Evolutionary conservation across 37 sponge, comb jelly and placozoan species (phyloP).

Genomic region (Corticium candelabrum): DNA sequence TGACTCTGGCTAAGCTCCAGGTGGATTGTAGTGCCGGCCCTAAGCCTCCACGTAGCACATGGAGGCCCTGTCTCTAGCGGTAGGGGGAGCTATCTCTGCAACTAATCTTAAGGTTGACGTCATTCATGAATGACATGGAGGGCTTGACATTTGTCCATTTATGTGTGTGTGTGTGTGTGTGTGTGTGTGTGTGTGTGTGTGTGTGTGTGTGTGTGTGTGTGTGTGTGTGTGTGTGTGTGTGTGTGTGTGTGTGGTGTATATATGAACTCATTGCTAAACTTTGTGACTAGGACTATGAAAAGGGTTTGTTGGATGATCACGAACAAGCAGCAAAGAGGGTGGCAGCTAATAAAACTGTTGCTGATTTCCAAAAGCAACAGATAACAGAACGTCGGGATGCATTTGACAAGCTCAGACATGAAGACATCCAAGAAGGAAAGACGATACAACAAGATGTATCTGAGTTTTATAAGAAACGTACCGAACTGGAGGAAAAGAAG

Average conservation of each 20-base stretch:
- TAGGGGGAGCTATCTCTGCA: too few relatives aligned
- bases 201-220: background rate
- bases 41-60: too few relatives aligned
- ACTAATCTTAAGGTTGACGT: too few relatives aligned
- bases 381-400: constrained; percentile 6
- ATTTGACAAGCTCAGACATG: constrained; percentile 26
- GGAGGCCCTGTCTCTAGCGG: too few relatives aligned
- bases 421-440: constrained; percentile 34
- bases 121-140: too few relatives aligned
- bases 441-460: constrained; percentile 37
- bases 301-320: constrained; percentile 22
- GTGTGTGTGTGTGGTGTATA: too few relatives aligned
- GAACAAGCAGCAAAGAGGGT: constrained; percentile 23
- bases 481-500: constrained; percentile 13
- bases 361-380: constrained; percentile 49
- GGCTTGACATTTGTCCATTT: too few relatives aligned
- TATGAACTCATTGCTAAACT: background rate
- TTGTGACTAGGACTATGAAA: constrained; percentile 34
- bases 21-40: too few relatives aligned
- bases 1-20: too few relatives aligned
- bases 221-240: background rate
- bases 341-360: constrained; percentile 1
- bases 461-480: constrained; percentile 1
- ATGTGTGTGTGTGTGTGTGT: too few relatives aligned
- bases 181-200: too few relatives aligned